Base-by-base conservation (phyloP, 1,140 invertebrate genomes). In the Phenacoccus solenopsis region DNA sequence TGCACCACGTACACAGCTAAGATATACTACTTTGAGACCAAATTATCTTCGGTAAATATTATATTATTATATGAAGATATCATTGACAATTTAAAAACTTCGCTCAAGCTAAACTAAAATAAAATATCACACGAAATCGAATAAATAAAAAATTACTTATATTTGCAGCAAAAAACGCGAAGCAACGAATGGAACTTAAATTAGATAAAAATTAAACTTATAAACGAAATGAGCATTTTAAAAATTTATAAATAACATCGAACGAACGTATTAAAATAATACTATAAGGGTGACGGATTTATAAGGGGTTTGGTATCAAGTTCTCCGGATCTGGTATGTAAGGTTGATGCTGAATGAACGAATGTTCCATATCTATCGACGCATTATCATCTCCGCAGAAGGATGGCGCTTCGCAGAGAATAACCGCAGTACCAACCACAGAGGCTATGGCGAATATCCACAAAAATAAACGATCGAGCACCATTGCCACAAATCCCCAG, bases 401-500 rank as follows among this genome's bases (percentile, higher is more conserved):
- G 2, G 91, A 89, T 0, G 93, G 93, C 1, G 93, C 93, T 78
- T 95, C 93, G 73, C 90, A 88, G 13, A 96, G 82, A 72, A 96
- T 96, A 3, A 86, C 84, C 70, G 93, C 86, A 0, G 92, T 94
- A 25, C 93, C 97, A 4, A 91, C 87, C 59, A 96, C 86, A 16
- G 94, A 94, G 1, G 93, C 89, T 72, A 94, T 90, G 64, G 88
- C 87, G 81, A 99, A 99, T 22, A 99, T 89, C 88, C 92, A 97
- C 0, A 99, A 85, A 78, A 99, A 97, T 0, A 99, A 82, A 22
- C 97, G 85, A 79, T 99, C 97, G 71, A 99, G 83, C 0, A 99
- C 96, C 94, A 98, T 98, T 20, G 97, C 96, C 3, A 98, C 95
- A 79, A 98, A 99, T 68, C 95, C 96, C 97, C 97, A 99, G 78